Base-by-base conservation (phyloP, 1,140 invertebrate species). In the Harlomillsia oculata region DNA sequence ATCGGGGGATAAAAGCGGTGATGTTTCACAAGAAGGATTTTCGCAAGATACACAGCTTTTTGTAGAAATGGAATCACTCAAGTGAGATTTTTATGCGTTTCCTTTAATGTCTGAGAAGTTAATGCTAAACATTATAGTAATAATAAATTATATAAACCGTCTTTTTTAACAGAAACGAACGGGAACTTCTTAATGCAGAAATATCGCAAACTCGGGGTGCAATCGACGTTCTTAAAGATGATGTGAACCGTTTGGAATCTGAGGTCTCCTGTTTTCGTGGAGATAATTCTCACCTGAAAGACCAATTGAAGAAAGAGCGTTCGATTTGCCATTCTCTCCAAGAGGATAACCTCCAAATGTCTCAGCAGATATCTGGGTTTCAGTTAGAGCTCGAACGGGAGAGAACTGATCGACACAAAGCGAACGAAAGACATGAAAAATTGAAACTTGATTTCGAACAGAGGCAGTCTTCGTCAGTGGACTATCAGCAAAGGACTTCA, bases 111-210 rank as follows among this genome's bases (percentile, higher is more conserved):
- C 18, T 40, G 18, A 14, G 3, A 40, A 40, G 3, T 40, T 20
- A 14, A 40, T n/a, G n/a, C n/a, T n/a, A n/a, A n/a, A n/a, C n/a
- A n/a, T n/a, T n/a, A n/a, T n/a, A n/a, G n/a, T n/a, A n/a, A n/a
- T n/a, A n/a, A n/a, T n/a, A n/a, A n/a, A n/a, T n/a, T n/a, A n/a
- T n/a, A n/a, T n/a, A n/a, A n/a, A n/a, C n/a, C n/a, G n/a, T n/a
- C n/a, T n/a, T 51, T 8, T 36, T 37, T 37, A 45, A 18, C 23
- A 64, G 62, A 30, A 65, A 59, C 30, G 63, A 65, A 44, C 44
- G 63, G 25, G 63, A 65, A 40, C 39, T 65, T 8, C 25, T 65
- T 2, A 45, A 62, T 30, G 63, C 53, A 11, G 63, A 65, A 43
- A 46, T 65, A 8, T 53, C 59, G 3, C 63, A 65, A 36, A 61